These are phyloP conservation scores for Cordilura impudica DNA, from an alignment of 2,888 invertebrate species.

Conservation along the genomic window DNA sequence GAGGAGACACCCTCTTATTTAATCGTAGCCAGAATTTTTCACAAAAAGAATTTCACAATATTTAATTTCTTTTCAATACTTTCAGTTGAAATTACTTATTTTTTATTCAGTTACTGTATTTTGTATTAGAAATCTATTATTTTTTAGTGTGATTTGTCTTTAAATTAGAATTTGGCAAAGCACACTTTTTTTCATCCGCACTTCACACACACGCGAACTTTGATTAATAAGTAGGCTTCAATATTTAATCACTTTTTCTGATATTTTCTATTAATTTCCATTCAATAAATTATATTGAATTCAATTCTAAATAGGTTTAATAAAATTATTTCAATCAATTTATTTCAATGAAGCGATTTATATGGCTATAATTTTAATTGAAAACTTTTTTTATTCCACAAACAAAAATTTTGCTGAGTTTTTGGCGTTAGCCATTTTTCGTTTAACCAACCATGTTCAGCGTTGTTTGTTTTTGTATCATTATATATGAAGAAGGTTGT, in stretches of 20 bases:
- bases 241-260: conserved; percentile 40
- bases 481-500: background rate
- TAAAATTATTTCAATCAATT: conserved; percentile 41
- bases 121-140: conserved; percentile 44
- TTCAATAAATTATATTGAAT: conserved; percentile 14
- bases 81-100: background rate
- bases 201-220: conserved; percentile 48
- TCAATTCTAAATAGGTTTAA: conserved; percentile 22
- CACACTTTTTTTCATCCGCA: conserved; percentile 63
- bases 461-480: conserved; percentile 40
- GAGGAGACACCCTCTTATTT: conserved; percentile 62
- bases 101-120: conserved; percentile 3
- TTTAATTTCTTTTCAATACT: background rate
- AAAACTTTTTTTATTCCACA: conserved; percentile 64
- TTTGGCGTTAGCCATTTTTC: conserved; percentile 72
- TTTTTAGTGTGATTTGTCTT: conserved; percentile 44
- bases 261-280: background rate
- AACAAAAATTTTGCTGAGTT: conserved; percentile 67
- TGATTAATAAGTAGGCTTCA: background rate
- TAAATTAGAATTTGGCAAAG: conserved; percentile 53
- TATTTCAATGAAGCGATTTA: conserved; percentile 10
- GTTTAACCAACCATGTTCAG: conserved; percentile 63
- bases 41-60: conserved; percentile 57
- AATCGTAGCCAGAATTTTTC: conserved; percentile 56
- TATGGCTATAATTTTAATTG: conserved; percentile 55